Evolutionary conservation across 2,113 vertebrate species (phyloP).

Genomic region (Phrynocephalus versicolor): DNA sequence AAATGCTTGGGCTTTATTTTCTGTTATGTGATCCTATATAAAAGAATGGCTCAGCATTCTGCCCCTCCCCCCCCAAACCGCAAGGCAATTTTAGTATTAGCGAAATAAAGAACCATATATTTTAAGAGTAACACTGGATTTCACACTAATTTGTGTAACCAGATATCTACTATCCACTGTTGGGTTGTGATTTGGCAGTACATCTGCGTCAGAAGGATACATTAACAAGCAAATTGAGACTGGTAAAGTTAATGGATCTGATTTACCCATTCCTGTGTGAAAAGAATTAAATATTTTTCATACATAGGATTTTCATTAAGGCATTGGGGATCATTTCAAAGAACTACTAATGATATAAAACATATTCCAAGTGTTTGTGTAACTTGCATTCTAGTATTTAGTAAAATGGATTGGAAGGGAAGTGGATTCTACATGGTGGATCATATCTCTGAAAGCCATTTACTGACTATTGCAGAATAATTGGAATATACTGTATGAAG

Average conservation of each 20-base stretch:
- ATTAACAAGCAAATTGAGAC: constrained; percentile 37
- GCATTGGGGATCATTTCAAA: neutral
- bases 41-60: constrained; percentile 41
- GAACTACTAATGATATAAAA: constrained; percentile 9
- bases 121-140: constrained; percentile 48
- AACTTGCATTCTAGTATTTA: constrained; percentile 7
- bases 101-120: constrained; percentile 42
- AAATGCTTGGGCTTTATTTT: constrained; percentile 54
- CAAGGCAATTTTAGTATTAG: constrained; percentile 35
- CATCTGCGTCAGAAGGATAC: constrained; percentile 34
- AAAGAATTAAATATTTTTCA: constrained; percentile 1
- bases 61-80: neutral
- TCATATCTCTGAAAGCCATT: neutral
- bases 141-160: constrained; percentile 52
- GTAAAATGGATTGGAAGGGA: neutral
- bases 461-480: neutral
- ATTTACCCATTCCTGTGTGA: neutral
- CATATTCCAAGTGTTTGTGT: neutral
- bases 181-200: constrained; percentile 39
- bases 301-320: neutral
- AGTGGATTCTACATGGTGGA: neutral
- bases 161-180: constrained; percentile 29
- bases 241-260: constrained; percentile 27
- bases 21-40: constrained; percentile 43
- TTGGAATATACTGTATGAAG: no score